Base-by-base conservation (phyloP, 2,888 invertebrate species). In the Lapara coniferarum region DNA sequence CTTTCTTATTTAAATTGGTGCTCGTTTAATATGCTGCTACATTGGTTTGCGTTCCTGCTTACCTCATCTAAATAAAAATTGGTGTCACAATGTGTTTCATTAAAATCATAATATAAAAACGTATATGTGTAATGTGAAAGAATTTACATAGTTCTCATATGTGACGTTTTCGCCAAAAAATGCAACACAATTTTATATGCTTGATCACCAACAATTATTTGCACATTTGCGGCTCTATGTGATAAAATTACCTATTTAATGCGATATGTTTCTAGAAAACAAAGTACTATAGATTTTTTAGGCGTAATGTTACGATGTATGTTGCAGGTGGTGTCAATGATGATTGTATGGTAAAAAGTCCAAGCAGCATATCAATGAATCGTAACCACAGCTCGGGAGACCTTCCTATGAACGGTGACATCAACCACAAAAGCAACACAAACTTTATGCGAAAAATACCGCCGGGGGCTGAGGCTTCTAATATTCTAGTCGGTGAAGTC, bases 361-460 rank as follows among this genome's bases (percentile, higher is more conserved):
- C 97, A 57, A 98, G 97, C 88, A 96, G 95, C 79, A 93, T 96
- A 71, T 97, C 97, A 44, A 97, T 98, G 94, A 95, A 95, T 78
- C 94, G 97, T 72, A 97, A 97, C 85, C 96, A 96, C 73, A 97
- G 97, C 85, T 94, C 96, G 37, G 95, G 95, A 19, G 95, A 96
- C 77, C 83, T 94, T 1, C 94, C 94, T 52, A 89, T 95, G 81
- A 95, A 95, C 81, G 95, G 95, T 58, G 96, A 96, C 76, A 91
- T 95, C 73, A 95, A 95, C 84, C 96, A 96, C 82, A 95, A 97
- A 94, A 96, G 96, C 74, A 99, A 99, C 85, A 96, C 97, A 70
- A 95, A 98, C 78, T 99, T 99, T 83, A 98, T 99, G 98, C 95
- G 98, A 73, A 99, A 99, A 94, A 98, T 99, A 86, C 99, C 99